Percentiles rank a stretch among this genome's conserved stretches.
These are phyloP conservation scores for Diplogasteroides magnus DNA, from an alignment of 1,140 invertebrate genomes.

Conservation along the genomic window DNA sequence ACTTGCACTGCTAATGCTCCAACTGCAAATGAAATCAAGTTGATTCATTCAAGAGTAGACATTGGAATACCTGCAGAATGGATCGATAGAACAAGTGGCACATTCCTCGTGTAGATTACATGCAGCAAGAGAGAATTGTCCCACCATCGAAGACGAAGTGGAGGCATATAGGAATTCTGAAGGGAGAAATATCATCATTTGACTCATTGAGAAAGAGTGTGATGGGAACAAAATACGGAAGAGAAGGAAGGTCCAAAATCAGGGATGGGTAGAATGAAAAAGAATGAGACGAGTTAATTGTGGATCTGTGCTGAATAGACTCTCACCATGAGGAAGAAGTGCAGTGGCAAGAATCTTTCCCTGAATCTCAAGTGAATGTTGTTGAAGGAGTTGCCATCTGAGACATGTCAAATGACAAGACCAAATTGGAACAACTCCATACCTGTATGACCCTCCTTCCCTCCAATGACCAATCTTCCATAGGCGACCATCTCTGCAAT, in stretches of 20 bases:
- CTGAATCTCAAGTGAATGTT: slow-evolving; percentile 26
- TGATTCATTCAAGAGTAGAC: too few relatives aligned
- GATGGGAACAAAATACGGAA: too few relatives aligned
- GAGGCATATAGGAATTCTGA: slow-evolving; percentile 44
- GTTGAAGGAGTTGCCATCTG: slow-evolving; percentile 31
- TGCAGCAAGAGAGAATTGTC: slow-evolving; percentile 46
- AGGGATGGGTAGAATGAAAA: too few relatives aligned
- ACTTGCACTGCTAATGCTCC: slow-evolving; percentile 36
- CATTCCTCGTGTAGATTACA: slow-evolving; percentile 39
- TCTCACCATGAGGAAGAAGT: slow-evolving; percentile 34
- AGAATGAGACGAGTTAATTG: too few relatives aligned
- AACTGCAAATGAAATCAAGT: slow-evolving; percentile 36
- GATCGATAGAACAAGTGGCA: slow-evolving; percentile 42
- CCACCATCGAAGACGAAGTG: slow-evolving; percentile 26
- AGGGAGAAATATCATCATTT: too few relatives aligned
- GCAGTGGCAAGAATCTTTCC: slow-evolving; percentile 36
- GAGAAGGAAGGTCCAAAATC: too few relatives aligned
- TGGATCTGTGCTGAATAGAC: too few relatives aligned
- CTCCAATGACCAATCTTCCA: slow-evolving; percentile 37
- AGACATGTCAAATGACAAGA: too few relatives aligned
- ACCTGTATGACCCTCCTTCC: slow-evolving; percentile 17
- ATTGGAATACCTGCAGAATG: slow-evolving; percentile 55
- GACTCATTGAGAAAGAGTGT: too few relatives aligned
- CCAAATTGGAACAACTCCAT: too few relatives aligned
- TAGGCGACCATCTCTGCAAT: neutral